Conservation (phyloP, 2,113 vertebrate species). For the Oryzias melastigma region DNA sequence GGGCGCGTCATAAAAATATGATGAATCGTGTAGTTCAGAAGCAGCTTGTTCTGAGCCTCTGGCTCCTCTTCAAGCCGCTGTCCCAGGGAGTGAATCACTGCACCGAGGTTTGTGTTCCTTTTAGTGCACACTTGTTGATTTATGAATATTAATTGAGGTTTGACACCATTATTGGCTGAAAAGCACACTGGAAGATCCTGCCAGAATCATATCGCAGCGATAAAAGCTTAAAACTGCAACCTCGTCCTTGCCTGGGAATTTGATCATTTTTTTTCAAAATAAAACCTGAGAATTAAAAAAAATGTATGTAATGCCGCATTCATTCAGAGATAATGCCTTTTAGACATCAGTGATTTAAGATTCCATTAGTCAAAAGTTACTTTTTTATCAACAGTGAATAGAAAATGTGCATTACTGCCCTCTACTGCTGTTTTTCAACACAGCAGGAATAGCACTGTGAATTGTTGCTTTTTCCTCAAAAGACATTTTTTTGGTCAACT, state of each 20-base stretch:
- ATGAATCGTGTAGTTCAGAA: slow-evolving; percentile 37
- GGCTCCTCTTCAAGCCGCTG: slow-evolving; percentile 32
- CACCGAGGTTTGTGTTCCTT: slow-evolving; percentile 31
- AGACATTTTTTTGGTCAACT: too few species aligned
- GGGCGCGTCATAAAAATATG: slow-evolving; percentile 41
- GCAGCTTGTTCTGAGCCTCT: slow-evolving; percentile 26
- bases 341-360: too few species aligned
- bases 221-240: slow-evolving; percentile 59
- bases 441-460: too few species aligned
- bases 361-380: too few species aligned
- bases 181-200: slow-evolving; percentile 56
- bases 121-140: slow-evolving; percentile 38
- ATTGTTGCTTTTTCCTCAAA: too few species aligned
- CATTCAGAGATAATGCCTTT: too few species aligned
- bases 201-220: slow-evolving; percentile 47
- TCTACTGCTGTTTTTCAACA: too few species aligned
- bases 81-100: slow-evolving; percentile 32
- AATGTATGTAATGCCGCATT: too few species aligned
- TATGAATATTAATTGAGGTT: slow-evolving; percentile 71
- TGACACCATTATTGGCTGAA: slow-evolving; percentile 67
- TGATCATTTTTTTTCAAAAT: slow-evolving; percentile 19
- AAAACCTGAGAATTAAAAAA: slow-evolving; percentile 6
- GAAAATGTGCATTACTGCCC: too few species aligned
- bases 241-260: slow-evolving; percentile 54
- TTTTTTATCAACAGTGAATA: too few species aligned